These are phyloP conservation scores for Sarcophaga subvicina DNA, from an alignment of 2,888 invertebrate species.

Conservation along the genomic window DNA sequence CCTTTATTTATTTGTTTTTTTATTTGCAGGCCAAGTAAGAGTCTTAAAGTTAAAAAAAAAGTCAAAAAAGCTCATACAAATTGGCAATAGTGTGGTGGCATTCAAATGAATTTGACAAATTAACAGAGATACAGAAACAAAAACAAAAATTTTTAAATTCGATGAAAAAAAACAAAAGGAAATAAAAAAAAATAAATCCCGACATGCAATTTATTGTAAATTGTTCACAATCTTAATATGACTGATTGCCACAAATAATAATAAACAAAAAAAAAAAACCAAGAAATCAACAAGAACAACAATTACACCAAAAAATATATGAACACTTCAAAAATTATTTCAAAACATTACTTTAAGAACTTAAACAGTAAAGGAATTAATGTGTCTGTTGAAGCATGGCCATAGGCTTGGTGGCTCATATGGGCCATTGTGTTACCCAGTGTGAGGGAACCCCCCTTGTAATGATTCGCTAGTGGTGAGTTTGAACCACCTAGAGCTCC, in stretches of 20 bases:
- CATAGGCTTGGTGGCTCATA: too few relatives aligned
- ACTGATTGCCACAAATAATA: conserved; percentile 64
- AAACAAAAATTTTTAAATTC: conserved; percentile 29
- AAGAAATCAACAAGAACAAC: neutral
- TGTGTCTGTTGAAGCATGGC: too few relatives aligned
- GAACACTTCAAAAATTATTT: conserved; percentile 30
- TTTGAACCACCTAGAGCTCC: too few relatives aligned
- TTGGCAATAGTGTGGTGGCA: conserved; percentile 61
- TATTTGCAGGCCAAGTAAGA: conserved; percentile 6
- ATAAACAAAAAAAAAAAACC: neutral
- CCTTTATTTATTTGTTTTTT: neutral
- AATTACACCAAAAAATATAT: conserved; percentile 7
- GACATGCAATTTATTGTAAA: conserved; percentile 60
- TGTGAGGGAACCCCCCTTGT: too few relatives aligned
- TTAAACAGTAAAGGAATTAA: neutral
- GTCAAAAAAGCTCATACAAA: conserved; percentile 14
- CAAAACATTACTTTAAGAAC: conserved; percentile 30
- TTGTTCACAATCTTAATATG: conserved; percentile 58
- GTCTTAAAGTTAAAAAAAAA: conserved; percentile 34
- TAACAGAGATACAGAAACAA: conserved; percentile 47
- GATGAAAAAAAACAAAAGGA: conserved; percentile 5
- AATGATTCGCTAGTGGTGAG: too few relatives aligned
- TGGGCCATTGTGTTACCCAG: too few relatives aligned
- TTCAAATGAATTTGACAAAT: conserved; percentile 68
- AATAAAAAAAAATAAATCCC: conserved; percentile 15